Evolutionary conservation across 2,113 vertebrate genomes (phyloP).

Genomic region (Platysternon megacephalum): DNA sequence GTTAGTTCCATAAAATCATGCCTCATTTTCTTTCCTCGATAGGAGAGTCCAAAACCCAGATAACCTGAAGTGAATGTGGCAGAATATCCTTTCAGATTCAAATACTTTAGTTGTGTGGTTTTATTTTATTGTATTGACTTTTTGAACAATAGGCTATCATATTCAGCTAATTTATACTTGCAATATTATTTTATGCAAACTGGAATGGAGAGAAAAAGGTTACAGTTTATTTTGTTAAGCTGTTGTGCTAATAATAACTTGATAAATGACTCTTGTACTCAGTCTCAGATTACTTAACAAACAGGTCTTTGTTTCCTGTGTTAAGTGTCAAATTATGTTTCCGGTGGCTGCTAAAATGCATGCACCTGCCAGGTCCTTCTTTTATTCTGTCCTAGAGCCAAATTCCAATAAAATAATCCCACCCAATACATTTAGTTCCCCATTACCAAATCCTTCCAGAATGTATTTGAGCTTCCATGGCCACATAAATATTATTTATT

Average conservation of each 20-base stretch:
- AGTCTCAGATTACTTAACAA: neutral
- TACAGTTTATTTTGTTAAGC: neutral
- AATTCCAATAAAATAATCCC: neutral
- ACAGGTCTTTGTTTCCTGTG: neutral
- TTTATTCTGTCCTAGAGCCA: neutral
- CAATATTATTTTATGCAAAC: fast-evolving
- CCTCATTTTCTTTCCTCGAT: too few species aligned
- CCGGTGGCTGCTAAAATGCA: neutral
- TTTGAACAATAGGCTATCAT: neutral
- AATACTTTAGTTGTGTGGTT: neutral
- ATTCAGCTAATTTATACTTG: neutral
- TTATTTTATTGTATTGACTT: neutral
- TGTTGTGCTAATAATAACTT: fast-evolving
- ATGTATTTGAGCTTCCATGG: neutral
- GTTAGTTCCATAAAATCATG: too few species aligned
- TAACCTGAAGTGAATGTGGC: neutral
- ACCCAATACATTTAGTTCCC: neutral
- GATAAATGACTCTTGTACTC: neutral
- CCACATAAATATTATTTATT: neutral
- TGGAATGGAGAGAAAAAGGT: neutral
- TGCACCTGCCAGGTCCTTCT: fast-evolving
- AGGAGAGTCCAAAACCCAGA: too few species aligned
- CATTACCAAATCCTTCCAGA: neutral
- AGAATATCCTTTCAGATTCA: neutral
- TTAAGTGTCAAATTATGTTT: fast-evolving